Conservation (phyloP, 2,797 vertebrate genomes). For the Helicolenus hilgendorfi region DNA sequence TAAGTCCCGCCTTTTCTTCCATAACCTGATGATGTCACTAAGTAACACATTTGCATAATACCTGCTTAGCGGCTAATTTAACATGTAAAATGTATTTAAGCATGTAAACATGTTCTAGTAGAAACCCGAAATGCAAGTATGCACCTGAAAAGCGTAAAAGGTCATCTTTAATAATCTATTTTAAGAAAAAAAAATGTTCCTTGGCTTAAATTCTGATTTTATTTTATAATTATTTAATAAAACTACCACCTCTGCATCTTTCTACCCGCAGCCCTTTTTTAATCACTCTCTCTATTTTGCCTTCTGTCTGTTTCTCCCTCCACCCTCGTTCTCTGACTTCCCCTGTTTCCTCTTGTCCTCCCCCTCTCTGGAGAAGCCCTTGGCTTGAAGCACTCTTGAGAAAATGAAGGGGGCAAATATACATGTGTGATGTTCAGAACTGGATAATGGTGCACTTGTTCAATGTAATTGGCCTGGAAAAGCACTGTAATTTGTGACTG, state of each 20-base stretch:
- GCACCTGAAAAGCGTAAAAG: no score
- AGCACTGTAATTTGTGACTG: constrained; percentile 89
- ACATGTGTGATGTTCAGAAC: constrained; percentile 90
- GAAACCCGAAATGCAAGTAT: no score
- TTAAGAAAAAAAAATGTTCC: background rate
- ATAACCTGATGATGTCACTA: no score
- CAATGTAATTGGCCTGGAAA: constrained; percentile 90
- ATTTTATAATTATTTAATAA: constrained; percentile 67
- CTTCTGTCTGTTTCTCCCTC: constrained; percentile 50
- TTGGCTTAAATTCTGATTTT: constrained; percentile 32
- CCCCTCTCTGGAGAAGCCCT: constrained; percentile 72
- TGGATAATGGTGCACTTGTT: constrained; percentile 90
- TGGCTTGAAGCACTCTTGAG: constrained; percentile 87
- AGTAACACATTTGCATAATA: no score
- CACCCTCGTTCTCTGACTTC: constrained; percentile 42
- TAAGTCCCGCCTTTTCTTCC: no score
- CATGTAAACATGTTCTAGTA: no score
- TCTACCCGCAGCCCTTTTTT: constrained; percentile 25
- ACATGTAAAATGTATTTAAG: no score
- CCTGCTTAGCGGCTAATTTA: rapidly evolving
- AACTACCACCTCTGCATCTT: background rate
- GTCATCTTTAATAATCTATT: no score
- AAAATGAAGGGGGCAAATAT: constrained; percentile 90
- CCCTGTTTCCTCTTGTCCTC: background rate
- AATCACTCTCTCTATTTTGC: constrained; percentile 32